Evolutionary conservation across 2,888 invertebrate genomes (phyloP).

Genomic region (Lochmaea crataegi): DNA sequence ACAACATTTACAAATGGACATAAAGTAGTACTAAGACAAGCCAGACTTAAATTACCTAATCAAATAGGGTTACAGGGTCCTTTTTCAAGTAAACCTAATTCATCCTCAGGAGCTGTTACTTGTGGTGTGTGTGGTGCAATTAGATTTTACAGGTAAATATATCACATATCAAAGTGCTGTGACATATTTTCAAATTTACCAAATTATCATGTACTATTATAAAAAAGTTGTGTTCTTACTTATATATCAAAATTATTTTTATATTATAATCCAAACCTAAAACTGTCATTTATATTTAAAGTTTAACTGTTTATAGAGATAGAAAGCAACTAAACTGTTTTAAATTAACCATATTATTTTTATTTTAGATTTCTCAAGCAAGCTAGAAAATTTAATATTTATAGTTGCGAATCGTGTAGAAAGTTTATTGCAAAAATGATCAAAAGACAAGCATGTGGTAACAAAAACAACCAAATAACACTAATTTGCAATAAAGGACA

Average conservation of each 20-base stretch:
- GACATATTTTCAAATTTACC: too few species aligned
- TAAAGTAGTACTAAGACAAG: slow-evolving; percentile 74
- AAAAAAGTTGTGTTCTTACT: too few species aligned
- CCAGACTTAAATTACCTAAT: slow-evolving; percentile 50
- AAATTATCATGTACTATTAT: too few species aligned
- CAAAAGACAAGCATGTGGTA: slow-evolving; percentile 73
- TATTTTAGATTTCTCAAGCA: slow-evolving; percentile 74
- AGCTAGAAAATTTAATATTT: slow-evolving; percentile 85
- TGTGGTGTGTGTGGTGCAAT: slow-evolving; percentile 86
- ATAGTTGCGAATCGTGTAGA: slow-evolving; percentile 87
- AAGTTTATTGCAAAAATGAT: slow-evolving; percentile 88
- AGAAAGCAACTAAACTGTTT: too few species aligned
- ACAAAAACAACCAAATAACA: slow-evolving; percentile 68
- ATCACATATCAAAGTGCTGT: neutral
- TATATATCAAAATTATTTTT: too few species aligned
- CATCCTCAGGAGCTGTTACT: slow-evolving; percentile 72
- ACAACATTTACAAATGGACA: slow-evolving; percentile 69
- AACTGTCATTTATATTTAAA: too few species aligned
- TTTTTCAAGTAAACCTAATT: slow-evolving; percentile 68
- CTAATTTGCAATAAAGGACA: slow-evolving; percentile 78
- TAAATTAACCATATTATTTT: neutral
- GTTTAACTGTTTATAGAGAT: too few species aligned
- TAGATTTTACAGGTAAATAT: slow-evolving; percentile 70
- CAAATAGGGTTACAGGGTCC: slow-evolving; percentile 72
- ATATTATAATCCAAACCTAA: too few species aligned